Evolutionary conservation across 53 echinoderm and acorn worm genomes (phyloP), one percentile per base, ranked within the genome.

Genomic region (Pentamera pediparva): DNA sequence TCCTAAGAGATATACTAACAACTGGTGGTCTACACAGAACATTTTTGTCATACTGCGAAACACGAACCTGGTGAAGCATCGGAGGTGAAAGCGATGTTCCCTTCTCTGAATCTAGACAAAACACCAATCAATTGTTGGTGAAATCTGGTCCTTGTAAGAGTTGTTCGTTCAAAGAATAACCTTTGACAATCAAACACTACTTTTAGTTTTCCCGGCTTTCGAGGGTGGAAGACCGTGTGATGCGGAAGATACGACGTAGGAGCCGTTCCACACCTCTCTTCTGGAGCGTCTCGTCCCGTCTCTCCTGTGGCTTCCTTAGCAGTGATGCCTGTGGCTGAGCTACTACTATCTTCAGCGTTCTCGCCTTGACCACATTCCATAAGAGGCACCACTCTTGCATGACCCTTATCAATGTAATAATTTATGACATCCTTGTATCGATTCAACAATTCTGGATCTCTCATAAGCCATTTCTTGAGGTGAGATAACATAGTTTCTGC

Each of bases 1-100:
- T 18, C 81, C 74, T 12, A 81, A 81, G 24, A 81, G 62, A 30
- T 81, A 62, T 4, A 81, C 74, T 2, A 60, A 1, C 74, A 81
- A 49, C 45, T 47, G 37, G 59, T 70, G 70, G 43, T 52, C 53
- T 20, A 15, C 50, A 15, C 11, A 48, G 47, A 0, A 49, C 21
- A 28, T 49, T 34, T 47, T 49, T 45, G 15, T 69, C 69, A 6
- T 67, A 21, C 41, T 67, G 37, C 20, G 34, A 29, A 13, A 62
- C 62, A 24, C 22, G 7, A 1, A 77, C 78, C 37, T 78, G 78
- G 3, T 32, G 5, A 51, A 64, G 65, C 65, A 78, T 65, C 78
- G 11, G 56, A 35, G n/a, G n/a, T n/a, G n/a, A n/a, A n/a, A n/a
- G n/a, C n/a, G n/a, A n/a, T n/a, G n/a, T n/a, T n/a, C n/a, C n/a